These are phyloP conservation scores for Microplitis mediator DNA, from an alignment of 1,140 invertebrate genomes.

Conservation along the genomic window DNA sequence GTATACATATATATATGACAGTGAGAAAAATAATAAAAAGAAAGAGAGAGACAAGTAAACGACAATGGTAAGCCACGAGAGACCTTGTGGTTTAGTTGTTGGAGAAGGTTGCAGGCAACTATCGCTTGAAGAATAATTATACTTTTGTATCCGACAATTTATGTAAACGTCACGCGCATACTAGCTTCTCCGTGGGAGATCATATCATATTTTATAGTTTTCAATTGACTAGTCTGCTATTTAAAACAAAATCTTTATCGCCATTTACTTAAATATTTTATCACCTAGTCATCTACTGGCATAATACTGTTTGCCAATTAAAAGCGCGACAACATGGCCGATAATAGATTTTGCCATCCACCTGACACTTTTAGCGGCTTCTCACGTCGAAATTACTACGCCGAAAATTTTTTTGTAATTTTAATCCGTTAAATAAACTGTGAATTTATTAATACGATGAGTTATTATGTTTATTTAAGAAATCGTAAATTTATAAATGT, in stretches of 20 bases:
- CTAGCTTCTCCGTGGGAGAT: background rate
- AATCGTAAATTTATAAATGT: no score
- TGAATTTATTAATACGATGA: no score
- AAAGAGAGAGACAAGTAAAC: conserved; percentile 14
- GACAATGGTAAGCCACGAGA: conserved; percentile 24
- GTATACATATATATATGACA: conserved; percentile 3
- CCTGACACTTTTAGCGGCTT: no score
- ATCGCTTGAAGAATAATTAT: conserved; percentile 22
- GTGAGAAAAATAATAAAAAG: conserved; percentile 7
- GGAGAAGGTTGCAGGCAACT: conserved; percentile 20
- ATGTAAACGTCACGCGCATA: conserved; percentile 18
- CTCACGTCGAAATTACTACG: no score
- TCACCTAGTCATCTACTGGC: no score
- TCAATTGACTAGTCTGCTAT: background rate
- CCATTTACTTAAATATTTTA: background rate
- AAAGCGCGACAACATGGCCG: no score
- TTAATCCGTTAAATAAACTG: no score
- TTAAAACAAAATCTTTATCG: background rate
- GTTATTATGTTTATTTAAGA: background rate
- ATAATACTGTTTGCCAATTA: no score
- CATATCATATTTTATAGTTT: background rate
- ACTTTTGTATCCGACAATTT: conserved; percentile 19
- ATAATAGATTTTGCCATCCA: no score
- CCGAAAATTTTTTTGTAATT: no score
- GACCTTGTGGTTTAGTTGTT: conserved; percentile 24